A percentile compares a stretch with the other conserved stretches of the same genome.
Evolutionary conservation across 2,797 vertebrate species (phyloP).

Genomic region (Hippopotamyrus pictus): DNA sequence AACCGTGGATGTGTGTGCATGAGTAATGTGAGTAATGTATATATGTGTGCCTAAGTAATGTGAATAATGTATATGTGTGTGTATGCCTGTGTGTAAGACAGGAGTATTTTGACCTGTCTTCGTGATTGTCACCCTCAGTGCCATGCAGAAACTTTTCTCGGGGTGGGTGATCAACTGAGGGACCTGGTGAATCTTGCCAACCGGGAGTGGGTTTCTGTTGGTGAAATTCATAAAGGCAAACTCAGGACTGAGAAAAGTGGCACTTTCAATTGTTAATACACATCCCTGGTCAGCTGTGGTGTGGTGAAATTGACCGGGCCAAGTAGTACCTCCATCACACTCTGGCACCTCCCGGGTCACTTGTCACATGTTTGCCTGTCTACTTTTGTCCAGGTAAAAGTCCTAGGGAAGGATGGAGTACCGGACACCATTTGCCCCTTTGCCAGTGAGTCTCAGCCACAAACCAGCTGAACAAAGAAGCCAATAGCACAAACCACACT

Average conservation of each 20-base stretch:
- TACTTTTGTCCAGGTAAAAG: conserved; percentile 49
- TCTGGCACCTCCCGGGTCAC: not conserved
- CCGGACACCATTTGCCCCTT: conserved; percentile 61
- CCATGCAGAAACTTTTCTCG: not conserved
- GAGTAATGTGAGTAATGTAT: not conserved
- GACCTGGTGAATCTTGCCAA: not conserved
- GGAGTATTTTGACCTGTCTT: not conserved
- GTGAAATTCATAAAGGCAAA: not conserved
- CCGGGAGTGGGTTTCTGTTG: not conserved
- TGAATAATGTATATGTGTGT: not conserved
- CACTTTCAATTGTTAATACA: not conserved
- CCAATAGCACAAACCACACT: not conserved
- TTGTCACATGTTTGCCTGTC: not conserved
- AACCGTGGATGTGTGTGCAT: not conserved
- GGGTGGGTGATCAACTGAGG: not conserved
- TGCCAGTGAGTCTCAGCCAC: conserved; percentile 45
- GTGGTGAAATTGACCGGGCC: not conserved
- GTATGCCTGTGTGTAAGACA: not conserved
- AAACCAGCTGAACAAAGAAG: not conserved
- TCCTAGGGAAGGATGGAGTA: conserved; percentile 44
- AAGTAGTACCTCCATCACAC: not conserved
- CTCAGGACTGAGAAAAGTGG: not conserved
- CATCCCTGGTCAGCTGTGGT: not conserved
- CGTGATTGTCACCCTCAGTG: not conserved
- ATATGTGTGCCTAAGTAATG: not conserved